A percentile compares a stretch with the other conserved stretches of the same genome.
Conservation (phyloP, 2,113 vertebrate genomes). For the Chloebia gouldiae region DNA sequence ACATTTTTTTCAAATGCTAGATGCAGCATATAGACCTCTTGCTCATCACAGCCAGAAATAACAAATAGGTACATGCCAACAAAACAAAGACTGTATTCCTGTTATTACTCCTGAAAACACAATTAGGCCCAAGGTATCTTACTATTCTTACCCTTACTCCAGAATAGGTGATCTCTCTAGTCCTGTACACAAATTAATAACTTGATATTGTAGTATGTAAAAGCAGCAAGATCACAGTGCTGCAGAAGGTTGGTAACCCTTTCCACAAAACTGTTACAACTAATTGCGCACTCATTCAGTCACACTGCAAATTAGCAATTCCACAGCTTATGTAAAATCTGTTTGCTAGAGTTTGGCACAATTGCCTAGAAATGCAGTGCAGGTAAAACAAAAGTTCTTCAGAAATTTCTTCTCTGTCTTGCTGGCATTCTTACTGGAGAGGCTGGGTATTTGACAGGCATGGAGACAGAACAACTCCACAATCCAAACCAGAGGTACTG, state of each 20-base stretch:
- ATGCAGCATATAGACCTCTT: background rate
- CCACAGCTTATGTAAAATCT: background rate
- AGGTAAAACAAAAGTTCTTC: background rate
- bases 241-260: background rate
- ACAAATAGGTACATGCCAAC: background rate
- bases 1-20: background rate
- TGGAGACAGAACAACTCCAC: background rate
- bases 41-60: background rate
- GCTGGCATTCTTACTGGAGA: background rate
- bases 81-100: background rate
- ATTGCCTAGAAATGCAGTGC: background rate
- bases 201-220: background rate
- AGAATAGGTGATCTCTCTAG: background rate
- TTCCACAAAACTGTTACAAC: background rate
- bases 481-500: background rate
- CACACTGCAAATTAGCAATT: background rate
- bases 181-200: background rate
- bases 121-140: background rate
- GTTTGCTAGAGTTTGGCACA: background rate
- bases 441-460: background rate
- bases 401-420: background rate
- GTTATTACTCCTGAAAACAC: background rate
- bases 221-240: background rate
- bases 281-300: background rate
- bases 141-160: background rate